Conservation (phyloP, 2,888 invertebrate species). For the Drosophila atripex region DNA sequence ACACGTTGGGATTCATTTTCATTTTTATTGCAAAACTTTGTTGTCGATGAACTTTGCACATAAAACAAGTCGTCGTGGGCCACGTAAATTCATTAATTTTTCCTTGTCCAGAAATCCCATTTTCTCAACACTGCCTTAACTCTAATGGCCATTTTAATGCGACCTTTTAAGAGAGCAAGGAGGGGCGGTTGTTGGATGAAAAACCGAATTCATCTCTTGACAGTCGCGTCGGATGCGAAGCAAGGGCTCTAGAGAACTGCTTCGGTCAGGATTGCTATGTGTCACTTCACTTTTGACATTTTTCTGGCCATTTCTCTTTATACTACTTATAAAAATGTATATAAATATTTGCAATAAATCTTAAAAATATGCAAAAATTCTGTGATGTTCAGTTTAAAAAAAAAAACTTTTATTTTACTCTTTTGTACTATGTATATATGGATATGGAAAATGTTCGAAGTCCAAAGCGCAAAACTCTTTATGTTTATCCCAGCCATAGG, state of each 20-base stretch:
- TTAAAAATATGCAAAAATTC: no score
- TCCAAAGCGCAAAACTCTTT: no score
- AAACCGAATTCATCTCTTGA: slow-evolving; percentile 51
- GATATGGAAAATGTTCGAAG: no score
- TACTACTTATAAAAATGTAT: not conserved
- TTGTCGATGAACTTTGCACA: slow-evolving; percentile 44
- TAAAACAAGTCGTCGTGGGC: slow-evolving; percentile 36
- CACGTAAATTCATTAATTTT: slow-evolving; percentile 79
- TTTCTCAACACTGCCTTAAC: slow-evolving; percentile 44
- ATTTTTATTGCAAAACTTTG: slow-evolving; percentile 69
- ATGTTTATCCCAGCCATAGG: no score
- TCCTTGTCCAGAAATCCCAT: slow-evolving; percentile 47
- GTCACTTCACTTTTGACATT: slow-evolving; percentile 31
- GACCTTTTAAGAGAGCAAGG: slow-evolving; percentile 55
- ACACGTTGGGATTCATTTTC: slow-evolving; percentile 61
- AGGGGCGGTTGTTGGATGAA: slow-evolving; percentile 29
- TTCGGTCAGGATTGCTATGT: slow-evolving; percentile 78
- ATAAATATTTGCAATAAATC: no score
- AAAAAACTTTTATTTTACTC: no score
- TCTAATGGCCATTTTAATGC: slow-evolving; percentile 74
- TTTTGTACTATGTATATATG: no score
- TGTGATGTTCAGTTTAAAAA: no score
- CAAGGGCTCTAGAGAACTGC: slow-evolving; percentile 80
- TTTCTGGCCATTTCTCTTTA: slow-evolving; percentile 42
- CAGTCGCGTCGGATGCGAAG: slow-evolving; percentile 49